Conservation (phyloP, 2,113 vertebrate species). For the Tretioscincus oriximinensis region DNA sequence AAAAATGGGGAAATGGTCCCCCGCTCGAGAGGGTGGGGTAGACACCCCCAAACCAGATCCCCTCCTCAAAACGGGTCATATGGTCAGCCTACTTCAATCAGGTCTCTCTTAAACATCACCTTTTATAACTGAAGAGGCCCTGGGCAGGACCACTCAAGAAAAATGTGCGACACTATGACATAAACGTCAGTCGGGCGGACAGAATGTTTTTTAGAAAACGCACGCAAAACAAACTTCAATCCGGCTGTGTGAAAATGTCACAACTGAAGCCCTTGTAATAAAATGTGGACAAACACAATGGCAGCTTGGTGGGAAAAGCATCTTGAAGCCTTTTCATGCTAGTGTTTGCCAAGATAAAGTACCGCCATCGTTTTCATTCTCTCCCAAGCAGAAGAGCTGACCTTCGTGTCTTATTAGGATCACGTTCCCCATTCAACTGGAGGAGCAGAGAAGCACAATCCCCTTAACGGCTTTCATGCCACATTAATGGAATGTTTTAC, state of each 20-base stretch:
- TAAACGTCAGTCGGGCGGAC: conserved; percentile 46
- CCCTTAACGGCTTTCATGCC: conserved; percentile 57
- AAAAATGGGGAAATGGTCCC: no score
- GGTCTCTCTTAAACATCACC: no score
- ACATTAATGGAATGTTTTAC: conserved; percentile 61
- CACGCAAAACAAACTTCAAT: conserved; percentile 61
- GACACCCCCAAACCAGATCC: no score
- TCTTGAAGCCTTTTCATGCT: conserved; percentile 33
- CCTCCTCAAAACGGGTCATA: no score
- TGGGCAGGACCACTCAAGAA: conserved; percentile 51
- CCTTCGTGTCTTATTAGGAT: conserved; percentile 38
- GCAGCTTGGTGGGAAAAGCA: conserved; percentile 48
- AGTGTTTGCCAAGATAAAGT: background rate
- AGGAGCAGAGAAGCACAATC: conserved; percentile 31
- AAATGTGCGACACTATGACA: conserved; percentile 31
- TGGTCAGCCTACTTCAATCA: no score
- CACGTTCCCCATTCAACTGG: conserved; percentile 28
- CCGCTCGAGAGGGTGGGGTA: no score
- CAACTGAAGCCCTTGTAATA: conserved; percentile 51
- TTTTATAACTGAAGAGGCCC: background rate
- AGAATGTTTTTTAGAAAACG: conserved; percentile 33
- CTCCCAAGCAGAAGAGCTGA: background rate
- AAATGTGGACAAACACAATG: conserved; percentile 50
- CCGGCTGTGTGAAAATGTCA: conserved; percentile 51
- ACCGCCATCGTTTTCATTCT: fast-evolving